phyloP scores from a whole-genome alignment of 2,113 vertebrate species.

The Eubucco bourcierii region DNA sequence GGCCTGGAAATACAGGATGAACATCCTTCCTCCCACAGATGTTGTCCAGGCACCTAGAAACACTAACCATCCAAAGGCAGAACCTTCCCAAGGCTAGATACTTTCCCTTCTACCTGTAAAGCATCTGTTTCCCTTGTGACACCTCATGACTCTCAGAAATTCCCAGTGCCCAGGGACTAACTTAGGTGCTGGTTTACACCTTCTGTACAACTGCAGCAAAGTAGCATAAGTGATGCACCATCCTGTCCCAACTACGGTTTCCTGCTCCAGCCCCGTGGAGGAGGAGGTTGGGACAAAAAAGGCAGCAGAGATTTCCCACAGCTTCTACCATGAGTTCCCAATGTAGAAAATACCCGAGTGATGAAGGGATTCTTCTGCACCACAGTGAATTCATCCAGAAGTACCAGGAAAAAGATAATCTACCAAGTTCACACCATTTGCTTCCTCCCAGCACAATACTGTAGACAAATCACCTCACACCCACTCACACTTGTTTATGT shows the following conservation, averaged over 20 bases:
- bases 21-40: neutral
- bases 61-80: neutral
- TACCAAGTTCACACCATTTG: neutral
- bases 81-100: conserved; percentile 21
- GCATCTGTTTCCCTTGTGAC: neutral
- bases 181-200: neutral
- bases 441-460: neutral
- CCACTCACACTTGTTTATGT: neutral
- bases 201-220: neutral
- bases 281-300: neutral
- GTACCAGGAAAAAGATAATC: neutral
- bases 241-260: neutral
- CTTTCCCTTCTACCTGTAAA: neutral
- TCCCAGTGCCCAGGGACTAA: neutral
- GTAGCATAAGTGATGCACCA: accelerated
- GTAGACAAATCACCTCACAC: neutral
- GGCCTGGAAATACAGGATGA: neutral
- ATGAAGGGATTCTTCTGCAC: neutral
- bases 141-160: neutral
- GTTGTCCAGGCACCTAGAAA: neutral
- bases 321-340: neutral
- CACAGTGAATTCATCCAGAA: neutral
- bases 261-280: neutral
- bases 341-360: accelerated
- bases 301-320: neutral